Conservation (phyloP, 2,888 invertebrate species). For the Acronicta alni region DNA sequence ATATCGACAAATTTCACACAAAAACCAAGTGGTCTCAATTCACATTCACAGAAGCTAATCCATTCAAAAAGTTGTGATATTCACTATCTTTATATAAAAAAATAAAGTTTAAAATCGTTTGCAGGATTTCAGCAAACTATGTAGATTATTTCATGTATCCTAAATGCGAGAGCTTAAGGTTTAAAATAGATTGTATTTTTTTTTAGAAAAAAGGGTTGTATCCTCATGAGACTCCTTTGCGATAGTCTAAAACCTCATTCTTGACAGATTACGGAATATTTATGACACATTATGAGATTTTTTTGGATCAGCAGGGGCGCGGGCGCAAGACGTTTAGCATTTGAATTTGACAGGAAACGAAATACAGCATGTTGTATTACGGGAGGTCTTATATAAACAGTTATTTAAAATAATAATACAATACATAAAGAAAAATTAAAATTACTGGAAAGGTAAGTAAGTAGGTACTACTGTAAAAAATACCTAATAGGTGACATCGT, state of each 20-base stretch:
- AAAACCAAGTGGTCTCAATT: constrained; percentile 54
- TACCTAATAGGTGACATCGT: too few species aligned
- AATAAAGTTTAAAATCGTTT: constrained; percentile 3
- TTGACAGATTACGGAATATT: constrained; percentile 81
- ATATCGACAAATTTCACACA: constrained; percentile 47
- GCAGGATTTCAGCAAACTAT: not conserved
- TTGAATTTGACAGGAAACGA: constrained; percentile 62
- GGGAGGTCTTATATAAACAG: not conserved
- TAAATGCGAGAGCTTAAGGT: constrained; percentile 12
- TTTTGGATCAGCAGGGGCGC: constrained; percentile 68
- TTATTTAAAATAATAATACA: too few species aligned
- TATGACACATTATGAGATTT: constrained; percentile 74
- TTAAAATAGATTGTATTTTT: constrained; percentile 30
- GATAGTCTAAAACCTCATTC: constrained; percentile 71
- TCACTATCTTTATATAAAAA: rapidly evolving
- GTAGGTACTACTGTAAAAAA: too few species aligned
- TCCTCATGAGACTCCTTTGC: constrained; percentile 66
- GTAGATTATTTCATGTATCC: not conserved
- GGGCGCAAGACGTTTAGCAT: constrained; percentile 54
- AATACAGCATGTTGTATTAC: constrained; percentile 61
- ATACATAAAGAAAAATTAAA: too few species aligned
- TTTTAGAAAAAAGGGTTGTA: constrained; percentile 31
- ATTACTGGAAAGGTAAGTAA: too few species aligned
- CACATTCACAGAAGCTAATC: constrained; percentile 47
- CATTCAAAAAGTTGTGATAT: not conserved